phyloP scores from a whole-genome alignment of 2,797 vertebrate species.

The Poeciliopsis gracilis region DNA sequence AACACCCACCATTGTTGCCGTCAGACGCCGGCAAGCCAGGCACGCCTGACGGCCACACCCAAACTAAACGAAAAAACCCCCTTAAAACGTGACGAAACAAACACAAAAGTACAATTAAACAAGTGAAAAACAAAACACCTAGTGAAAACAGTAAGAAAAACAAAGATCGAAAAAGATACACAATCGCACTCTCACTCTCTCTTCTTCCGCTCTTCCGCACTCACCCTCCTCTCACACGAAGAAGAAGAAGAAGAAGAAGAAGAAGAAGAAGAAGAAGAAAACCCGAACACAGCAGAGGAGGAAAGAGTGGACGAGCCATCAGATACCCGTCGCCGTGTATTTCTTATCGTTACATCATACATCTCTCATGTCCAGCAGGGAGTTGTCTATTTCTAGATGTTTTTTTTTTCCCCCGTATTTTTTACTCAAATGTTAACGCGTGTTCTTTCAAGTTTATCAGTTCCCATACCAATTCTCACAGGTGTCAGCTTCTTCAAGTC shows the following conservation, averaged over 20 bases:
- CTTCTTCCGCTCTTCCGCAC: too few relatives aligned
- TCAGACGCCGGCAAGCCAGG: too few relatives aligned
- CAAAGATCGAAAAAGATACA: too few relatives aligned
- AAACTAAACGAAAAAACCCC: too few relatives aligned
- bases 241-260: slow-evolving; percentile 10
- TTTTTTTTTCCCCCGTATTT: slow-evolving; percentile 13
- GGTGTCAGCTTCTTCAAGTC: slow-evolving; percentile 37
- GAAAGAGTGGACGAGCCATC: slow-evolving; percentile 35
- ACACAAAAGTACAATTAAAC: too few relatives aligned
- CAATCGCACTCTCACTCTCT: too few relatives aligned
- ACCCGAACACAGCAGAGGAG: background rate
- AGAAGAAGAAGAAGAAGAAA: background rate
- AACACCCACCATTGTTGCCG: too few relatives aligned
- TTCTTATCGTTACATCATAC: slow-evolving; percentile 74
- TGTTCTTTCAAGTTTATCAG: slow-evolving; percentile 9
- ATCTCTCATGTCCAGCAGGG: slow-evolving; percentile 54
- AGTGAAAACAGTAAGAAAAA: too few relatives aligned
- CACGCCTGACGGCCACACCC: too few relatives aligned
- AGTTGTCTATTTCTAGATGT: slow-evolving; percentile 20
- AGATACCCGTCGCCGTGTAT: slow-evolving; percentile 48
- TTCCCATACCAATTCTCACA: slow-evolving; percentile 14
- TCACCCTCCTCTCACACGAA: too few relatives aligned
- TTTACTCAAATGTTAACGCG: slow-evolving; percentile 6
- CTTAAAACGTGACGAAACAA: too few relatives aligned
- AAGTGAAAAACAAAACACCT: too few relatives aligned